Evolutionary conservation across 2,797 vertebrate genomes (phyloP).

Genomic region (Meda fulgida): DNA sequence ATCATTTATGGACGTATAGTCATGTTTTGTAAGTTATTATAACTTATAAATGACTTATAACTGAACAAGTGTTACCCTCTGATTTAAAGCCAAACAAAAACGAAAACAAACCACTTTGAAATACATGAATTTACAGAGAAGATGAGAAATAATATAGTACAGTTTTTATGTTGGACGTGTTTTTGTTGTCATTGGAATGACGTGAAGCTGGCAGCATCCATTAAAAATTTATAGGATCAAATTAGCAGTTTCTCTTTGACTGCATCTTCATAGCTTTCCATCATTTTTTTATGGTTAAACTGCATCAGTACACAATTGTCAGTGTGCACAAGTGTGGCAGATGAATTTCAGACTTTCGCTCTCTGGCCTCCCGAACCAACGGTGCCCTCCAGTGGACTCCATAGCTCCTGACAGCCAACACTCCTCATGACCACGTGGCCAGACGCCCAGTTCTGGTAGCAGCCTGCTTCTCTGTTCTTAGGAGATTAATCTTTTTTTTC

Average conservation of each 20-base stretch:
- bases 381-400: slow-evolving; percentile 73
- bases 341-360: slow-evolving; percentile 71
- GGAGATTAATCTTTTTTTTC: no score
- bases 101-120: not conserved
- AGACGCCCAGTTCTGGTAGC: slow-evolving; percentile 73
- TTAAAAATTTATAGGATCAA: not conserved
- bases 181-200: not conserved
- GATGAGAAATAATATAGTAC: not conserved
- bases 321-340: slow-evolving; percentile 43
- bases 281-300: not conserved
- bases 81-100: no score
- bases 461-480: slow-evolving; percentile 49
- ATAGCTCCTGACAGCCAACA: slow-evolving; percentile 69
- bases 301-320: not conserved
- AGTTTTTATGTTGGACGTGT: not conserved
- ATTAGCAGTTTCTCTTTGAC: not conserved
- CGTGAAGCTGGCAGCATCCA: not conserved
- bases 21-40: no score
- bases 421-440: slow-evolving; percentile 59
- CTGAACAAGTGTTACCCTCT: no score
- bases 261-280: not conserved
- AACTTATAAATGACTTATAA: no score
- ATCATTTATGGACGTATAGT: no score
- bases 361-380: slow-evolving; percentile 68
- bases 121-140: not conserved